These are phyloP conservation scores for Piscicola geometra DNA, from an alignment of 2,888 invertebrate genomes.

Conservation along the genomic window DNA sequence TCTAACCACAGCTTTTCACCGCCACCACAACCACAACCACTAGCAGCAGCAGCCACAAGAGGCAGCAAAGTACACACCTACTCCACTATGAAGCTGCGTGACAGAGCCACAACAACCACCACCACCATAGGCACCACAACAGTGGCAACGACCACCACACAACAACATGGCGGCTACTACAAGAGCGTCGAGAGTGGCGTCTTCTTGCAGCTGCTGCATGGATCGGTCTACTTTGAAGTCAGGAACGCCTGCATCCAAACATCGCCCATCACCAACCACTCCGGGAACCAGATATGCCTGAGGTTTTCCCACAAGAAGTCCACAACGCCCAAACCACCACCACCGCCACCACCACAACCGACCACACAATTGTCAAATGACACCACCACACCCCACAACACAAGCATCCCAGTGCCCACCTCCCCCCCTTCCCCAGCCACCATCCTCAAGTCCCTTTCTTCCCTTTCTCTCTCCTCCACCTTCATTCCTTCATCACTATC, in stretches of 20 bases:
- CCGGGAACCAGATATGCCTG: slow-evolving; percentile 26
- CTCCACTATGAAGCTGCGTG: slow-evolving; percentile 32
- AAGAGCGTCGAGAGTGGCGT: slow-evolving; percentile 19
- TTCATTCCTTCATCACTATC: not conserved
- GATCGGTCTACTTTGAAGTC: slow-evolving; percentile 29
- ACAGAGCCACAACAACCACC: slow-evolving; percentile 4
- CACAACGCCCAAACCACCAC: not conserved
- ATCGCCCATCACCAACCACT: slow-evolving; percentile 24
- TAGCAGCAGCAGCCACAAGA: not conserved
- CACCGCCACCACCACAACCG: not conserved
- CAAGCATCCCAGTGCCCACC: not conserved
- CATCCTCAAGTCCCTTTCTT: not conserved
- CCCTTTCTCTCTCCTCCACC: not conserved
- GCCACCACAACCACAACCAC: too few species aligned
- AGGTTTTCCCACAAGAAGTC: slow-evolving; percentile 9
- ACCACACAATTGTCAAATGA: not conserved
- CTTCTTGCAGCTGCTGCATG: slow-evolving; percentile 22
- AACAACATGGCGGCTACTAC: slow-evolving; percentile 10
- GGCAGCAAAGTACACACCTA: slow-evolving; percentile 5
- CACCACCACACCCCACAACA: not conserved
- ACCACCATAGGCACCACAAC: not conserved
- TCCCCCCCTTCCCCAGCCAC: not conserved
- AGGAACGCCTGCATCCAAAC: slow-evolving; percentile 11
- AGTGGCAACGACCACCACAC: not conserved
- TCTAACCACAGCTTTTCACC: too few species aligned